Evolutionary conservation across 1,140 invertebrate genomes (phyloP).

Genomic region (Notospermus geniculatus): DNA sequence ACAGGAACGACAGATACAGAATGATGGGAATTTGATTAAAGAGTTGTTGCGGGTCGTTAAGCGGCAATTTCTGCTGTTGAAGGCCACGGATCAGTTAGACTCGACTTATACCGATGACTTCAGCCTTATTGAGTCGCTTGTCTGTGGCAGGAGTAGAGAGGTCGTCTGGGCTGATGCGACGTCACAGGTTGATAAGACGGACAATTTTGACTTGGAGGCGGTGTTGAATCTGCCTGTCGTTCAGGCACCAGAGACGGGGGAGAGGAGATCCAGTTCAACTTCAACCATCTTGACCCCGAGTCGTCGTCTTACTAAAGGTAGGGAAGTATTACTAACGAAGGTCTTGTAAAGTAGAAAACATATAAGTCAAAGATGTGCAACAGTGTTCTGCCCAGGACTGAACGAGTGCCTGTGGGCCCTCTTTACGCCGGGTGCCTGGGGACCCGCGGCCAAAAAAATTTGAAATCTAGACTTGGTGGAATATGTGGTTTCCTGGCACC

Average conservation of each 20-base stretch:
- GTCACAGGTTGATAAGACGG: background rate
- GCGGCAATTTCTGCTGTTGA: background rate
- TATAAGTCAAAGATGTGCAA: too few relatives aligned
- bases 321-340: too few relatives aligned
- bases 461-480: too few relatives aligned
- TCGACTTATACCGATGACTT: background rate
- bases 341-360: too few relatives aligned
- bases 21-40: background rate
- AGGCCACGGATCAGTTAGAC: background rate
- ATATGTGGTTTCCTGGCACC: too few relatives aligned
- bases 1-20: slow-evolving; percentile 28
- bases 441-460: too few relatives aligned
- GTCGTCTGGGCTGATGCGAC: slow-evolving; percentile 2
- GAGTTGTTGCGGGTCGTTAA: background rate
- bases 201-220: background rate
- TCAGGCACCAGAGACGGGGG: background rate
- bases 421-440: too few relatives aligned
- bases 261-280: background rate
- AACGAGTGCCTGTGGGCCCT: too few relatives aligned
- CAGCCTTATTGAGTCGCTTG: background rate
- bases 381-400: too few relatives aligned
- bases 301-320: background rate
- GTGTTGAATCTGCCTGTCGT: background rate
- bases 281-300: background rate
- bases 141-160: background rate